These are phyloP conservation scores for Semnopithecus entellus DNA, from an alignment of 2,113 vertebrate genomes.

Conservation along the genomic window DNA sequence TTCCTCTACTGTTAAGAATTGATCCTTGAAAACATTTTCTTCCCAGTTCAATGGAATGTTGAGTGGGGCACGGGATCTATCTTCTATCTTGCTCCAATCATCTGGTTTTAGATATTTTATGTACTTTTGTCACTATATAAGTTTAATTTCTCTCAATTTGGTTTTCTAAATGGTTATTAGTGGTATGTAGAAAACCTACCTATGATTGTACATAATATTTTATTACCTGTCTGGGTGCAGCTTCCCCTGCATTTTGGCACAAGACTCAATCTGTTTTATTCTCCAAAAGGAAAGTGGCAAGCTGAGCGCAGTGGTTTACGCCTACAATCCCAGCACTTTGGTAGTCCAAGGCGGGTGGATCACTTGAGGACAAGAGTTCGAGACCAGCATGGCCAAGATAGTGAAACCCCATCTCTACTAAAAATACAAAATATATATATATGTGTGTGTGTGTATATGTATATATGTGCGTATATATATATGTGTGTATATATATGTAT, in stretches of 20 bases:
- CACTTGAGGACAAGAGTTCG: too few species aligned
- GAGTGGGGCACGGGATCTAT: background rate
- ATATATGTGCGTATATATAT: fast-evolving
- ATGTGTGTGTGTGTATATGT: fast-evolving
- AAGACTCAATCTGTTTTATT: background rate
- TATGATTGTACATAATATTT: background rate
- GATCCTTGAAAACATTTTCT: background rate
- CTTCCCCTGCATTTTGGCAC: background rate
- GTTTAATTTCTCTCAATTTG: background rate
- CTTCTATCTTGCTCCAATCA: background rate
- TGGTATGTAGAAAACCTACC: background rate
- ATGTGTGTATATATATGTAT: too few species aligned
- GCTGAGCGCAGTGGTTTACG: too few species aligned
- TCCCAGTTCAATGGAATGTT: background rate
- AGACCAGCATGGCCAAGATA: too few species aligned
- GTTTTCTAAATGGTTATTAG: background rate
- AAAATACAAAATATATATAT: too few species aligned
- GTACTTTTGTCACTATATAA: background rate
- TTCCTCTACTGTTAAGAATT: background rate
- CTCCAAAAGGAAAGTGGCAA: background rate
- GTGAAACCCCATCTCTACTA: too few species aligned
- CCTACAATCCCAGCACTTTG: too few species aligned
- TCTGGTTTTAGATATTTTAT: background rate
- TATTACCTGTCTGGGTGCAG: background rate
- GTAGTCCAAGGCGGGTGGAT: too few species aligned